Evolutionary conservation across 2,113 vertebrate genomes (phyloP), one percentile per base, ranked within the genome.

Genomic region (Nothobranchius furzeri): DNA sequence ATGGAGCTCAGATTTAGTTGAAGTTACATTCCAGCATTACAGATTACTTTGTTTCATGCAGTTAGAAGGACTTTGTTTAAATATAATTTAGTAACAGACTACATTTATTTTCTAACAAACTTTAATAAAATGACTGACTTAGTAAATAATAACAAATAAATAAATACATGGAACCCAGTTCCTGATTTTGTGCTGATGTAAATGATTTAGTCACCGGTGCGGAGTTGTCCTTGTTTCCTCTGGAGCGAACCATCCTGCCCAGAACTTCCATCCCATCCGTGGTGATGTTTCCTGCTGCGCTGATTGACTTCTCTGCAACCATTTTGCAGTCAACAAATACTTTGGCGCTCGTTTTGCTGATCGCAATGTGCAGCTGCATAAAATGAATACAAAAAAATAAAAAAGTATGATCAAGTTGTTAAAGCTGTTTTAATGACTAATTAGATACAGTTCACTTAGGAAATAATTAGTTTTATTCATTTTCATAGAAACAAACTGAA

Each of bases 261-360:
- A 99, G 87, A 0, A 98, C 95, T 80, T 98, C 98, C 36, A 93
- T 42, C 1, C 98, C 98, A 17, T 96, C 95, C 0, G 89, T 91
- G 37, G 92, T 96, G 76, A 99, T 94, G 85, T 99, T 99, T 0
- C 95, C 95, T 0, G 96, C 96, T 0, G 94, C 95, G 9, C 93
- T 96, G 72, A 98, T 93, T 20, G 73, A 58, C 64, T 96, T 98
- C 89, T 97, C 96, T 0, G 88, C 87, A 51, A 95, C 94, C 79
- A 92, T 88, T 58, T 95, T 95, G 86, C 98, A 99, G 94, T 99
- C 97, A 50, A 99, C 88, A 65, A 96, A 79, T 66, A 96, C 93
- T 74, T 88, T 94, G 64, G 94, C 94, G 0, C 89, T 93, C 4
- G 95, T 97, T 89, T 95, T 96, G 87, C 94, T 96, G 87, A 99